A percentile compares a stretch with the other conserved stretches of the same genome.
phyloP scores from a whole-genome alignment of 2,888 invertebrate species.

The Argyresthia albistria region DNA sequence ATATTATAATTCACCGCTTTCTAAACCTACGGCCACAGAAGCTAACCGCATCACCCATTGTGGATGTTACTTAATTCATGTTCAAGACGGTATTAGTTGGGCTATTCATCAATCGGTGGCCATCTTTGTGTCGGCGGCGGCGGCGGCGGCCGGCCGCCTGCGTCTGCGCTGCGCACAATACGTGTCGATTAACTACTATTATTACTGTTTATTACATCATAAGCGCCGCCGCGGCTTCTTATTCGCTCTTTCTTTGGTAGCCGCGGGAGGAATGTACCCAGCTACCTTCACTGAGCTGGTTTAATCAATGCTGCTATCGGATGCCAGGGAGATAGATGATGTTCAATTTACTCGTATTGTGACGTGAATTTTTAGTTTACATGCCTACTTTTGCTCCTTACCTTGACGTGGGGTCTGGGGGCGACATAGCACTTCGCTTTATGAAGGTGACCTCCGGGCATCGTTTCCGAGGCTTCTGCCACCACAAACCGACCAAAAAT shows the following conservation, averaged over 20 bases:
- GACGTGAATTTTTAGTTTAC: too few relatives aligned
- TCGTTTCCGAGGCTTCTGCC: too few relatives aligned
- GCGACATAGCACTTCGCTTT: too few relatives aligned
- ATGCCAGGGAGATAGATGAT: too few relatives aligned
- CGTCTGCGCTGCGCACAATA: slow-evolving; percentile 24
- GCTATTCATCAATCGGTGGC: slow-evolving; percentile 28
- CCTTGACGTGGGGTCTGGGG: too few relatives aligned
- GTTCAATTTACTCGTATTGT: too few relatives aligned
- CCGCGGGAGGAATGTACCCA: not conserved
- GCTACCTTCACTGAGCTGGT: too few relatives aligned
- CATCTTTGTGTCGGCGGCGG: slow-evolving; percentile 15
- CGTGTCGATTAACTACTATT: slow-evolving; percentile 47
- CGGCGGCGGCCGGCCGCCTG: slow-evolving; percentile 29
- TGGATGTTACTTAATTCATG: slow-evolving; percentile 6
- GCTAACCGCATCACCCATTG: slow-evolving; percentile 3
- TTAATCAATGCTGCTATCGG: too few relatives aligned
- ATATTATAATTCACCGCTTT: not conserved
- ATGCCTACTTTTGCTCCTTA: too few relatives aligned
- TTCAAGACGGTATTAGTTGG: slow-evolving; percentile 33
- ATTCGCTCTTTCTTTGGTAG: not conserved
- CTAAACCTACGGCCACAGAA: slow-evolving; percentile 3
- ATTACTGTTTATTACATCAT: slow-evolving; percentile 49
- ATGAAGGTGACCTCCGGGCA: too few relatives aligned
- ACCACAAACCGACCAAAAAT: too few relatives aligned
- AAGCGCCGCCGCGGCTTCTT: slow-evolving; percentile 11